phyloP scores from a whole-genome alignment of 2,113 vertebrate species.

The Rallus limicola region DNA sequence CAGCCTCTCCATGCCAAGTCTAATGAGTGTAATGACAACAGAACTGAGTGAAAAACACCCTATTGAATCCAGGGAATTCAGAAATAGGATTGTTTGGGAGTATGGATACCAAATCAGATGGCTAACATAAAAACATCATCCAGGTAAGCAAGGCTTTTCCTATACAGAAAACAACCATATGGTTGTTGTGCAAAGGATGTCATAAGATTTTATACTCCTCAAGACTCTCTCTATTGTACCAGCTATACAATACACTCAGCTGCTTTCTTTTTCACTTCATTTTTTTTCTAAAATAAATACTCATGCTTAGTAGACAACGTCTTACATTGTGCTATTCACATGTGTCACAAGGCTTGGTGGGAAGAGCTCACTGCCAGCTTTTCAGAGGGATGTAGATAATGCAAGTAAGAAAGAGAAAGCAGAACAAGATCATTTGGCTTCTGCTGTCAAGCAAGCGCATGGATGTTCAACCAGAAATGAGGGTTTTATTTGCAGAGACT shows the following conservation, averaged over 20 bases:
- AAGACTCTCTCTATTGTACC: background rate
- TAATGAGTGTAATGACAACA: background rate
- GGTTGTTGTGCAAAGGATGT: background rate
- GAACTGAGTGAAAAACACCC: background rate
- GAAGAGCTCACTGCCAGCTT: background rate
- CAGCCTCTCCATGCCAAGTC: background rate
- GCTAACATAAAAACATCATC: background rate
- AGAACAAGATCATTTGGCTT: background rate
- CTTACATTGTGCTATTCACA: background rate
- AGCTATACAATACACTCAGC: background rate
- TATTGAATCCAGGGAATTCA: background rate
- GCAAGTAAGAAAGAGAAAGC: background rate
- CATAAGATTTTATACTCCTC: background rate
- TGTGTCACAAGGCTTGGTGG: background rate
- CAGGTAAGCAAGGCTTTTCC: background rate
- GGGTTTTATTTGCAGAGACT: background rate
- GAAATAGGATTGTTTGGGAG: background rate
- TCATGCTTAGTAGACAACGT: background rate
- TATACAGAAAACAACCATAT: rapidly evolving
- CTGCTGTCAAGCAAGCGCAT: background rate
- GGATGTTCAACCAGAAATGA: background rate
- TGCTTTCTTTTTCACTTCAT: background rate
- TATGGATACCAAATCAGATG: background rate
- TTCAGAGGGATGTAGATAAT: background rate
- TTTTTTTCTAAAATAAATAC: background rate